phyloP scores from a whole-genome alignment of 2,797 vertebrate species.

The Pelochelys cantorii region DNA sequence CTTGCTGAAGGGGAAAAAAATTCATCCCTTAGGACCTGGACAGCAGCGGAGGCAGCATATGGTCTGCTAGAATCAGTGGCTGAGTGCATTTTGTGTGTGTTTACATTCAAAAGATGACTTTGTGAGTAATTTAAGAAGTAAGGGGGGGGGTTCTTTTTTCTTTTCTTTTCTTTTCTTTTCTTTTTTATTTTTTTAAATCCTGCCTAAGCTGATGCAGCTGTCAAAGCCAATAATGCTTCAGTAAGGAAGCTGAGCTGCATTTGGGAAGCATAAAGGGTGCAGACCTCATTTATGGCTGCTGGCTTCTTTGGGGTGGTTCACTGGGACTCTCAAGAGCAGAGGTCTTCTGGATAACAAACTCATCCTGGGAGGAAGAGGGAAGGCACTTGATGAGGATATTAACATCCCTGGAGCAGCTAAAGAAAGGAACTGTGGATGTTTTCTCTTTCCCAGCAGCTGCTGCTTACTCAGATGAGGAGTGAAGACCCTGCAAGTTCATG shows the following conservation, averaged over 20 bases:
- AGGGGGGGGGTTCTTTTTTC: constrained; percentile 42
- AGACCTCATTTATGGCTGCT: not conserved
- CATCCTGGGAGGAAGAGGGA: not conserved
- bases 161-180: constrained; percentile 1
- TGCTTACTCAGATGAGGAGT: not conserved
- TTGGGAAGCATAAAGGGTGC: not conserved
- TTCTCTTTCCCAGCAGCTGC: not conserved
- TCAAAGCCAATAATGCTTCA: constrained; percentile 49
- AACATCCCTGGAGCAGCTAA: accelerated
- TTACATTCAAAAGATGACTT: constrained; percentile 82
- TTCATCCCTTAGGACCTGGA: constrained; percentile 80
- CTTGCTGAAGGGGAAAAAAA: constrained; percentile 83
- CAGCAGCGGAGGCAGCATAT: constrained; percentile 80
- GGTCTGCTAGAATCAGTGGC: constrained; percentile 77
- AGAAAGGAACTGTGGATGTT: not conserved
- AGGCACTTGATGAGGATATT: not conserved
- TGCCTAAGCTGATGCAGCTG: constrained; percentile 61
- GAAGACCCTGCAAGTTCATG: not conserved
- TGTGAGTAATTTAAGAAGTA: constrained; percentile 72
- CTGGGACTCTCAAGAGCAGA: not conserved
- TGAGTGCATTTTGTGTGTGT: constrained; percentile 64
- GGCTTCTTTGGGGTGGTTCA: not conserved
- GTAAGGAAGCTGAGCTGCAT: not conserved
- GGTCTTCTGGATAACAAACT: not conserved
- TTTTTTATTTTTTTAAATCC: constrained; percentile 24